These are phyloP conservation scores for Corydoras sp. DNA, from an alignment of 2,113 vertebrate species.

Conservation along the genomic window DNA sequence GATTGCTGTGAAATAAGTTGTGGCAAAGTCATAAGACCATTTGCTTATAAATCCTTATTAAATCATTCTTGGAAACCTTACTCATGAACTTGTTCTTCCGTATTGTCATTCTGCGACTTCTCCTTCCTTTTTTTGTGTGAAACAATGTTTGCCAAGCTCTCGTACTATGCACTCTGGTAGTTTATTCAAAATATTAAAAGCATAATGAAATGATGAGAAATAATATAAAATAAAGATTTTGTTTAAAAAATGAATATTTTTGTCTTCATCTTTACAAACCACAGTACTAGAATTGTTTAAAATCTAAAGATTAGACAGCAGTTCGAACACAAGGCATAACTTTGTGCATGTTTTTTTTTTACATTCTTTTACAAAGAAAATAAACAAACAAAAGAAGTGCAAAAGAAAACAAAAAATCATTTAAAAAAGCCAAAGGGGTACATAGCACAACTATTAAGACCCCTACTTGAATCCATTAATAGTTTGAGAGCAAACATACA, in stretches of 20 bases:
- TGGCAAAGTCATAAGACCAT: too few relatives aligned
- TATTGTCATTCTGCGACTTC: constrained; percentile 46
- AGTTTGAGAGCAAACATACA: too few relatives aligned
- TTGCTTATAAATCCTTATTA: too few relatives aligned
- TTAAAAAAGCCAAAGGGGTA: too few relatives aligned
- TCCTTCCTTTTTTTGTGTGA: constrained; percentile 37
- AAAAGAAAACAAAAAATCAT: too few relatives aligned
- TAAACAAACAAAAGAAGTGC: too few relatives aligned
- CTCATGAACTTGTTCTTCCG: neutral
- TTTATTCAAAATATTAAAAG: constrained; percentile 48
- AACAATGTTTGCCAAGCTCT: constrained; percentile 58
- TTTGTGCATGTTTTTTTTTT: neutral
- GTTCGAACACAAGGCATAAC: neutral
- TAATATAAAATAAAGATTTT: constrained; percentile 59
- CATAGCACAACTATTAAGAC: too few relatives aligned
- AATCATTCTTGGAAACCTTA: too few relatives aligned
- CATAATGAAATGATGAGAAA: neutral
- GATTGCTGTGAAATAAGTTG: too few relatives aligned
- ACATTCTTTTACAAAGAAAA: neutral
- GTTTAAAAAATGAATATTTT: constrained; percentile 33
- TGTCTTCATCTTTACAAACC: constrained; percentile 4
- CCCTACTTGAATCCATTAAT: too few relatives aligned
- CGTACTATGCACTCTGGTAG: constrained; percentile 62
- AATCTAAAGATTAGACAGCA: neutral
- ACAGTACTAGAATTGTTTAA: too few relatives aligned